These are phyloP conservation scores for Drosophila simulans DNA, from an alignment of 1,140 invertebrate genomes.

Conservation along the genomic window DNA sequence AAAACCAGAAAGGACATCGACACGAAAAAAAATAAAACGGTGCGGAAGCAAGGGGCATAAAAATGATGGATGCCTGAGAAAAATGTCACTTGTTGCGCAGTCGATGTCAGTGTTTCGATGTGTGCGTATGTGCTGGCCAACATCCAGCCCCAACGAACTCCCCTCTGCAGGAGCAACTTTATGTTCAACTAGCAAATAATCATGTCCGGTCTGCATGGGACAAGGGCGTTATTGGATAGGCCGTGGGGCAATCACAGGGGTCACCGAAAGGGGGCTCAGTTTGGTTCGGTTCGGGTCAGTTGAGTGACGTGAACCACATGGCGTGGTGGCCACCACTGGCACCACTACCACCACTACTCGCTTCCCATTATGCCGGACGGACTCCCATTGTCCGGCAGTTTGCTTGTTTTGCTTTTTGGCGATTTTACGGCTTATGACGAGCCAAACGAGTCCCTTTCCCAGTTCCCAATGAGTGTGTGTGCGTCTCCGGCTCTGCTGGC, in stretches of 20 bases:
- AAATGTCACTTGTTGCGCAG: conserved; percentile 82
- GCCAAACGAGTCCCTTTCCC: conserved; percentile 42
- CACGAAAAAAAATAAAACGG: conserved; percentile 4
- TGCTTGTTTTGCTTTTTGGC: conserved; percentile 79
- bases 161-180: conserved; percentile 49
- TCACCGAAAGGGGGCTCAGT: conserved; percentile 6
- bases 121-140: conserved; percentile 11
- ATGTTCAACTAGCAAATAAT: conserved; percentile 83
- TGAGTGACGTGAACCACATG: conserved; percentile 76
- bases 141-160: background rate
- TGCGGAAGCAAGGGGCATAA: conserved; percentile 48
- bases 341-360: conserved; percentile 16
- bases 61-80: conserved; percentile 77
- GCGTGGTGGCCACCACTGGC: conserved; percentile 25
- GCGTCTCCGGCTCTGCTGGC: conserved; percentile 17
- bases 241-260: conserved; percentile 42
- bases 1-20: conserved; percentile 4
- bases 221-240: conserved; percentile 33
- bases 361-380: conserved; percentile 35
- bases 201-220: conserved; percentile 62
- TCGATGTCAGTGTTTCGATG: conserved; percentile 21
- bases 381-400: conserved; percentile 68
- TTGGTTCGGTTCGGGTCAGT: conserved; percentile 44
- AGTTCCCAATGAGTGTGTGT: conserved; percentile 4
- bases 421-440: conserved; percentile 82